Conservation (phyloP, 1,140 invertebrate species). For the Zaprionus africanus region DNA sequence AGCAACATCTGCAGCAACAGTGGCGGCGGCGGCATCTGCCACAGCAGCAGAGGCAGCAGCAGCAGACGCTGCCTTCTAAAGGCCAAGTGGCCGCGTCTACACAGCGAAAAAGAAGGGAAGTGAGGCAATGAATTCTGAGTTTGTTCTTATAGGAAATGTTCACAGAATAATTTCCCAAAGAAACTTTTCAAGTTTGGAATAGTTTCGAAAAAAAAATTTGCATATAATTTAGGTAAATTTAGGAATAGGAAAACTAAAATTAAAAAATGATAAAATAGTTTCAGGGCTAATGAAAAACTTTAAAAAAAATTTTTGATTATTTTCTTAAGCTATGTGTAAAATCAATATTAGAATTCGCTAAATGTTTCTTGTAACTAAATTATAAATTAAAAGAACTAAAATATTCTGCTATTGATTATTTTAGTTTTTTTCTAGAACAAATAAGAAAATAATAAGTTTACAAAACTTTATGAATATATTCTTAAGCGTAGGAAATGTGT, state of each 20-base stretch:
- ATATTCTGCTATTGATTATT: too few relatives aligned
- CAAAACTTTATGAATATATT: too few relatives aligned
- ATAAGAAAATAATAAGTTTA: too few relatives aligned
- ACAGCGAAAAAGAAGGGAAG: background rate
- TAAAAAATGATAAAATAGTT: background rate
- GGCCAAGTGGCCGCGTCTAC: slow-evolving; percentile 44
- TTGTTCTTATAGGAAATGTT: background rate
- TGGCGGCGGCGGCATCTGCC: slow-evolving; percentile 20
- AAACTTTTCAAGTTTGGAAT: too few relatives aligned
- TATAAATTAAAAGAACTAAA: too few relatives aligned
- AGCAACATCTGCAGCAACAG: background rate
- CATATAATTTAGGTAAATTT: background rate
- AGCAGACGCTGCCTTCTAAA: slow-evolving; percentile 51
- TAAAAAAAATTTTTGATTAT: background rate
- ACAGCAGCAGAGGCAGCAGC: slow-evolving; percentile 17
- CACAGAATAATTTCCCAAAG: too few relatives aligned
- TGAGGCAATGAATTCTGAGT: background rate
- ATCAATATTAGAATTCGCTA: too few relatives aligned
- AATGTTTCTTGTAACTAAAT: too few relatives aligned
- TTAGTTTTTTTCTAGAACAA: too few relatives aligned
- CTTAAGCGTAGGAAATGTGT: too few relatives aligned
- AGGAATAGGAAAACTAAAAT: background rate
- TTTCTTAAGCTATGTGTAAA: too few relatives aligned
- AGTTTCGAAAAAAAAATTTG: too few relatives aligned
- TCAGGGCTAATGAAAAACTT: background rate